Base-by-base conservation (phyloP, 2,888 invertebrate genomes). In the Leptinotarsa peninsularis region DNA sequence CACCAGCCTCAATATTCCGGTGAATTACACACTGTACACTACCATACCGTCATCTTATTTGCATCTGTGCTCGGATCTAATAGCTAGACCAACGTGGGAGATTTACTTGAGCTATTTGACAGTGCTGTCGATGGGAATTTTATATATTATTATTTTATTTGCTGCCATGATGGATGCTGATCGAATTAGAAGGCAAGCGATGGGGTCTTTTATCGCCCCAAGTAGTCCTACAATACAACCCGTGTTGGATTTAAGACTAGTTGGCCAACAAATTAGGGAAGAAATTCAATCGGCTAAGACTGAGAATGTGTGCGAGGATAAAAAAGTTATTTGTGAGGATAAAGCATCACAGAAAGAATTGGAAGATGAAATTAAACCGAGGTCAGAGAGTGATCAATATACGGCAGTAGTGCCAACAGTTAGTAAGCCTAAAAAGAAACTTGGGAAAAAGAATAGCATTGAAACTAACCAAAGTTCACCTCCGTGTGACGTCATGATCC, bases 71-170 rank as follows among this genome's bases (percentile, higher is more conserved):
- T 91, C 93, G 0, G 89, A 90, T 15, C 90, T 92, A 2, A 87
- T 96, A 70, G 91, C 91, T 2, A 91, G 96, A 60, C 97, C 96
- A 0, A 87, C 88, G 2, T 97, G 95, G 95, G 96, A 96, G 86
- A 89, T 90, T 5, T 85, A 86, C 78, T 88, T 96, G 69, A 94
- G 94, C 84, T 94, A 91, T 85, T 88, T 89, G 73, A 91, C 91
- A 66, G 89, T 92, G 74, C 89, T 89, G 81, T 89, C 93, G 81
- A 91, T 93, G 71, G 90, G 92, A 78, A 89, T 93, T 81, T 89
- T 95, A 79, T 75, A 83, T 49, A 85, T 93, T 81, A 90, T 93
- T 82, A 91, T 94, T 49, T 84, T 94, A 75, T 90, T 93, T 50
- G 91, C 93, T 52, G 92, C 94, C 0, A 91, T 93, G 80, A 89